phyloP scores from a whole-genome alignment of 2,888 invertebrate genomes.

The Dusona sp. region DNA sequence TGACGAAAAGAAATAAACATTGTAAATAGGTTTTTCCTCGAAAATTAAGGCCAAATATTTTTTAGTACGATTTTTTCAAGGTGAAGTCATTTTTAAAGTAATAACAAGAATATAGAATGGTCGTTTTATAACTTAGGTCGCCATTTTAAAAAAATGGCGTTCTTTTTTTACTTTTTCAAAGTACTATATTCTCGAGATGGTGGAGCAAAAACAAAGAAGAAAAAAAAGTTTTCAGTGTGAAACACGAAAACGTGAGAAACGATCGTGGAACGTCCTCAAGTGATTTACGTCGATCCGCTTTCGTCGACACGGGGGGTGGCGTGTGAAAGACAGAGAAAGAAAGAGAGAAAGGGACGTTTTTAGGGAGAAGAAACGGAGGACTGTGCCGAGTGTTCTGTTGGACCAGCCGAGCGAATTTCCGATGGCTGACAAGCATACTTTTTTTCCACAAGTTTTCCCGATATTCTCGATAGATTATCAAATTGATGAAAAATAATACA shows the following conservation, averaged over 20 bases:
- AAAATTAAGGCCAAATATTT: too few relatives aligned
- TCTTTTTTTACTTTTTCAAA: too few relatives aligned
- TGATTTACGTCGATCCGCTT: slow-evolving; percentile 70
- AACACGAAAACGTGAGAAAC: slow-evolving; percentile 68
- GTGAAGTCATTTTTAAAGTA: too few relatives aligned
- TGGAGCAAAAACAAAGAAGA: slow-evolving; percentile 29
- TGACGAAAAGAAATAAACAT: too few relatives aligned
- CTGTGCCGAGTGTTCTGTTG: slow-evolving; percentile 55
- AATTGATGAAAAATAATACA: slow-evolving; percentile 30
- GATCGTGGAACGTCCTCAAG: slow-evolving; percentile 68
- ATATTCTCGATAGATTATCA: slow-evolving; percentile 61
- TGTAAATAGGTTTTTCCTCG: too few relatives aligned
- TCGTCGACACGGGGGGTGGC: slow-evolving; percentile 43
- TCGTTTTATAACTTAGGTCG: too few relatives aligned
- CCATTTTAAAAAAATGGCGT: too few relatives aligned
- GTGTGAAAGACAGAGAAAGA: slow-evolving; percentile 14
- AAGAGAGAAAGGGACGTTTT: slow-evolving; percentile 20
- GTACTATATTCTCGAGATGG: slow-evolving; percentile 49
- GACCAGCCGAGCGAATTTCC: slow-evolving; percentile 67
- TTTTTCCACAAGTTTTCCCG: slow-evolving; percentile 50
- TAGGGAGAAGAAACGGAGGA: slow-evolving; percentile 41
- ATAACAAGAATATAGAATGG: too few relatives aligned
- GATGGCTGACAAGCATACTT: slow-evolving; percentile 52
- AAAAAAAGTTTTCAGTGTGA: slow-evolving; percentile 59
- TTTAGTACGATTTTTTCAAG: too few relatives aligned